Percentiles rank a stretch among this genome's conserved stretches.
These are phyloP conservation scores for Odontocolon sp. DNA, from an alignment of 2,888 invertebrate genomes.

Conservation along the genomic window DNA sequence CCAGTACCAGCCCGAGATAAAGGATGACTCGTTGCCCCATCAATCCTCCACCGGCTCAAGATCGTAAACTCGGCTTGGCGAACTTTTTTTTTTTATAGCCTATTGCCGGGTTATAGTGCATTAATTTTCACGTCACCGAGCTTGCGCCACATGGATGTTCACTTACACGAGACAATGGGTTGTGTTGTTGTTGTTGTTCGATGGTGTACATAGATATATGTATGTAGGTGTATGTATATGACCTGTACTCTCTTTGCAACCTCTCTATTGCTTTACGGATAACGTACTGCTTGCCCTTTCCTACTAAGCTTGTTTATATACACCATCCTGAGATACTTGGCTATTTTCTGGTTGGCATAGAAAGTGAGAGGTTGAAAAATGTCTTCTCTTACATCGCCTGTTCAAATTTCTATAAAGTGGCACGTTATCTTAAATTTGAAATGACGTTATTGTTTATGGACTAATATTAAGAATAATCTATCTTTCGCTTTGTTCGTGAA, in stretches of 20 bases:
- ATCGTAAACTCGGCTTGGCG: constrained; percentile 47
- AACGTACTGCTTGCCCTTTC: constrained; percentile 28
- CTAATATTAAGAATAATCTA: no score
- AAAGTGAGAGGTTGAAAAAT: constrained; percentile 10
- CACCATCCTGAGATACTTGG: constrained; percentile 11
- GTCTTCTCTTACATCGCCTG: neutral
- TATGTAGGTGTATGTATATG: no score
- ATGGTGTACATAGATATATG: neutral
- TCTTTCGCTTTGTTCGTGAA: no score
- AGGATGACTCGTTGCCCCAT: constrained; percentile 41
- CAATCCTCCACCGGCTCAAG: constrained; percentile 36
- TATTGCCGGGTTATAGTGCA: constrained; percentile 25
- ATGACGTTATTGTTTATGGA: no score
- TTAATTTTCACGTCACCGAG: constrained; percentile 35
- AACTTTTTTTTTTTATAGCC: constrained; percentile 17
- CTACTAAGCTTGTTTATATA: constrained; percentile 30
- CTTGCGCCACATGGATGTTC: constrained; percentile 20
- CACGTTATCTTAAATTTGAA: no score
- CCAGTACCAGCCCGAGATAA: constrained; percentile 26
- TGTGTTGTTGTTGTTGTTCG: neutral
- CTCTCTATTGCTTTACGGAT: constrained; percentile 13
- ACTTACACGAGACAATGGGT: constrained; percentile 2
- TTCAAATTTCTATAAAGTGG: constrained; percentile 32
- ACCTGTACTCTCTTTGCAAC: neutral
- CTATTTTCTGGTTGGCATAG: constrained; percentile 11